Percentiles rank a stretch among this genome's conserved stretches.
Conservation (phyloP, 2,797 vertebrate genomes). For the Oreochromis mossambicus region DNA sequence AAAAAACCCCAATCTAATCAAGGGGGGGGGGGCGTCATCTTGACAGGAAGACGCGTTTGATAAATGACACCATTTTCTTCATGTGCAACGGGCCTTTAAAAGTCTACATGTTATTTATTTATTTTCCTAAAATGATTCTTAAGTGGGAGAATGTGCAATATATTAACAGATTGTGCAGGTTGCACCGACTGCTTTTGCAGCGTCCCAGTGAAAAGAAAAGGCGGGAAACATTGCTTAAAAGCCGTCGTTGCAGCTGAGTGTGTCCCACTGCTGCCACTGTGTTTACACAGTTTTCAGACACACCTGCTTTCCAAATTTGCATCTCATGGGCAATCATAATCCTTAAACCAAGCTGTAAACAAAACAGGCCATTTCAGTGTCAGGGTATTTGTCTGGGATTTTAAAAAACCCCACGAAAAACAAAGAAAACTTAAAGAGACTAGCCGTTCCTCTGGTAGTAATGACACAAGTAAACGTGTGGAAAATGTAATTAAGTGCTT, state of each 20-base stretch:
- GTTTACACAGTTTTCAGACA: conserved; percentile 1
- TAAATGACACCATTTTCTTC: conserved; percentile 35
- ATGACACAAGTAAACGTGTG: conserved; percentile 27
- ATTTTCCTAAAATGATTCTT: conserved; percentile 6
- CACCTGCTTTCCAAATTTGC: conserved; percentile 17
- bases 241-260: neutral
- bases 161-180: neutral
- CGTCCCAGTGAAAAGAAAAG: neutral
- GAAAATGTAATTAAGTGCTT: conserved; percentile 70
- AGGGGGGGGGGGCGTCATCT: neutral
- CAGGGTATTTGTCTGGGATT: neutral
- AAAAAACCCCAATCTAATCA: conserved; percentile 31
- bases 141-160: conserved; percentile 28
- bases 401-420: rapidly evolving
- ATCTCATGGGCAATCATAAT: neutral
- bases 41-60: conserved; percentile 17
- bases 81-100: conserved; percentile 10
- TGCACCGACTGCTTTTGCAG: neutral
- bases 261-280: neutral
- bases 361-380: conserved; percentile 3
- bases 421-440: neutral
- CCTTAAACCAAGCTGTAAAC: neutral
- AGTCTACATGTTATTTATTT: conserved; percentile 1
- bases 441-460: neutral
- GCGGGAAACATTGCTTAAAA: neutral